Conservation (phyloP, 2,797 vertebrate species). For the Sebastes umbrosus region DNA sequence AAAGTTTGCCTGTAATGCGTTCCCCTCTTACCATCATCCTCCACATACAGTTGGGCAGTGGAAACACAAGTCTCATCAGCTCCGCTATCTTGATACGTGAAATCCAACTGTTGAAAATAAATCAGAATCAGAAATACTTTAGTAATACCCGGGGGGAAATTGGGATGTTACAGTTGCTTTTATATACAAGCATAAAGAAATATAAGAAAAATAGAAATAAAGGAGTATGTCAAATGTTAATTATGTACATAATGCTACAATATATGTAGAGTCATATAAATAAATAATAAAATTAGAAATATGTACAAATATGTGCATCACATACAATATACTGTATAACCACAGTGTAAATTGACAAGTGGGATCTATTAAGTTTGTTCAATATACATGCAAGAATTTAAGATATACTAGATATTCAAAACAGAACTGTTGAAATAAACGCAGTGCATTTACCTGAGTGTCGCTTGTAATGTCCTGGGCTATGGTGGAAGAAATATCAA, state of each 20-base stretch:
- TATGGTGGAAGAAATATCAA: constrained; percentile 22
- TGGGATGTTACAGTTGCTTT: too few relatives aligned
- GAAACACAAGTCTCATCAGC: not conserved
- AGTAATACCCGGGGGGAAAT: too few relatives aligned
- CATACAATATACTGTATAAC: too few relatives aligned
- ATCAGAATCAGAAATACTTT: not conserved
- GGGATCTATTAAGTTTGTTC: too few relatives aligned
- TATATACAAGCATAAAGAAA: too few relatives aligned
- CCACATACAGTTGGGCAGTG: not conserved
- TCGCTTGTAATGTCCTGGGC: constrained; percentile 26
- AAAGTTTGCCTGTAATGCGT: not conserved
- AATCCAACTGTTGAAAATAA: constrained; percentile 48
- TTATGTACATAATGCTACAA: too few relatives aligned
- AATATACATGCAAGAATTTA: not conserved
- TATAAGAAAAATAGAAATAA: too few relatives aligned
- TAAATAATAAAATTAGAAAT: too few relatives aligned
- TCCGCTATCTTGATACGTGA: not conserved
- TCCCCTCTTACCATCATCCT: constrained; percentile 37
- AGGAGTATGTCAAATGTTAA: too few relatives aligned
- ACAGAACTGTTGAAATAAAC: not conserved
- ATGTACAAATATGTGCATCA: too few relatives aligned
- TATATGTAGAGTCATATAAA: too few relatives aligned
- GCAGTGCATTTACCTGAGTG: constrained; percentile 31
- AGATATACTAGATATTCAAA: not conserved
- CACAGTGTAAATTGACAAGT: too few relatives aligned